Percentiles rank a stretch among this genome's conserved stretches.
phyloP scores from a whole-genome alignment of 2,888 invertebrate species.

The Sepioteuthis lessoniana region DNA sequence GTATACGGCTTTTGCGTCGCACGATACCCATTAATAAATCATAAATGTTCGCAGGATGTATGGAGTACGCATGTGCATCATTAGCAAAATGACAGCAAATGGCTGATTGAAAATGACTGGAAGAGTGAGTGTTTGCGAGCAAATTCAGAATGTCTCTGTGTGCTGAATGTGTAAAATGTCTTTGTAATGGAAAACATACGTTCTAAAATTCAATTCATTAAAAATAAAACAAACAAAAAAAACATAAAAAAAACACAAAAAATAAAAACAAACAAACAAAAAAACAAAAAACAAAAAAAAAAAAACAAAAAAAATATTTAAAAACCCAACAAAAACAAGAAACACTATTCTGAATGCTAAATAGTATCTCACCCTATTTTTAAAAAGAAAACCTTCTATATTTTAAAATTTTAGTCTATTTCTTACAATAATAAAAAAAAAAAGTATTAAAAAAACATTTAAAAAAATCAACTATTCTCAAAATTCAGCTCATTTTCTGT shows the following conservation, averaged over 20 bases:
- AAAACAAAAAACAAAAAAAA: too few relatives aligned
- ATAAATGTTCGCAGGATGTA: conserved; percentile 20
- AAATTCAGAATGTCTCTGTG: not conserved
- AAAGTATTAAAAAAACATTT: not conserved
- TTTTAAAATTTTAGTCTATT: not conserved
- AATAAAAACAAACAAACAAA: too few relatives aligned
- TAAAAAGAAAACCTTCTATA: not conserved
- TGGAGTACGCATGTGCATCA: not conserved
- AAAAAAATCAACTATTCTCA: not conserved
- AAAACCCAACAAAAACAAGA: not conserved
- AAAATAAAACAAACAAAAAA: not conserved
- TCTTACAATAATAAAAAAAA: not conserved
- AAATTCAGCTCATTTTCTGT: not conserved
- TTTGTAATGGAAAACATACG: not conserved
- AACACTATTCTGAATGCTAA: not conserved
- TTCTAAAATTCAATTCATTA: not conserved
- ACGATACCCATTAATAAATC: not conserved
- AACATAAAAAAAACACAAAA: too few relatives aligned
- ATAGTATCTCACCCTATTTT: conserved; percentile 9
- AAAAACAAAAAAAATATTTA: too few relatives aligned
- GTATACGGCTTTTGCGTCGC: not conserved
- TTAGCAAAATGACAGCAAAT: not conserved
- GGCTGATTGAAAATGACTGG: not conserved
- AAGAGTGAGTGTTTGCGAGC: not conserved
- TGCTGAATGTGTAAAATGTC: not conserved